Conservation (phyloP, 2,797 vertebrate species). For the Aphelocoma californica region DNA sequence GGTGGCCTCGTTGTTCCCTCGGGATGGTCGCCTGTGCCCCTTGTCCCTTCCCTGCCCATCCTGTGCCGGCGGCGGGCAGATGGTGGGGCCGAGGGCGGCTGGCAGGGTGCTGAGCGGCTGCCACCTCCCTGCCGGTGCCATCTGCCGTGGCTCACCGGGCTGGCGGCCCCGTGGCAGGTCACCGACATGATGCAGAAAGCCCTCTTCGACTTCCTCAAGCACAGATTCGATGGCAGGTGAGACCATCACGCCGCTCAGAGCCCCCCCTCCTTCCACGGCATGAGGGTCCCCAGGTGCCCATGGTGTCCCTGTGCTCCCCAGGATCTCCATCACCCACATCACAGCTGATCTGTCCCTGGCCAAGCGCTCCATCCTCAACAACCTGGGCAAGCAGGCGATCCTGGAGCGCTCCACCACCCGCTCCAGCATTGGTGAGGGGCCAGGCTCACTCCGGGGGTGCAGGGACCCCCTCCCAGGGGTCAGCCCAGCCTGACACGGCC, state of each 20-base stretch:
- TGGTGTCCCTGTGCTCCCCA: constrained; percentile 26
- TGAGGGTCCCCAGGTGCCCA: neutral
- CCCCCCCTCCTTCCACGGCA: fast-evolving
- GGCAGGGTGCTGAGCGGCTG: neutral
- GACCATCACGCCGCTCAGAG: neutral
- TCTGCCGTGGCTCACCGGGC: neutral
- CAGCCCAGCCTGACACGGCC: neutral
- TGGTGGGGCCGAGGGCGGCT: neutral
- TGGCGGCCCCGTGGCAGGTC: constrained; percentile 76
- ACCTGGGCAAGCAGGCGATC: constrained; percentile 89
- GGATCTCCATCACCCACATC: constrained; percentile 95
- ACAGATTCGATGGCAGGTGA: constrained; percentile 95
- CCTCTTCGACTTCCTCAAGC: constrained; percentile 96
- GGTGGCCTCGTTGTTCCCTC: neutral
- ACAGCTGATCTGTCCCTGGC: constrained; percentile 94
- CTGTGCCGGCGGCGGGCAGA: neutral
- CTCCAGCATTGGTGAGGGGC: constrained; percentile 88
- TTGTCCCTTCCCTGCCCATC: neutral
- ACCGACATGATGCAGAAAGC: constrained; percentile 99
- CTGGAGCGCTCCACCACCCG: constrained; percentile 94
- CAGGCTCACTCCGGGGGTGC: fast-evolving
- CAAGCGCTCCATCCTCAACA: constrained; percentile 94
- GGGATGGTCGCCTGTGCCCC: neutral
- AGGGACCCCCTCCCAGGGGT: neutral
- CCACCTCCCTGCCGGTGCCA: neutral